phyloP scores from a whole-genome alignment of 2,888 invertebrate species.

The Cistogaster globosa region DNA sequence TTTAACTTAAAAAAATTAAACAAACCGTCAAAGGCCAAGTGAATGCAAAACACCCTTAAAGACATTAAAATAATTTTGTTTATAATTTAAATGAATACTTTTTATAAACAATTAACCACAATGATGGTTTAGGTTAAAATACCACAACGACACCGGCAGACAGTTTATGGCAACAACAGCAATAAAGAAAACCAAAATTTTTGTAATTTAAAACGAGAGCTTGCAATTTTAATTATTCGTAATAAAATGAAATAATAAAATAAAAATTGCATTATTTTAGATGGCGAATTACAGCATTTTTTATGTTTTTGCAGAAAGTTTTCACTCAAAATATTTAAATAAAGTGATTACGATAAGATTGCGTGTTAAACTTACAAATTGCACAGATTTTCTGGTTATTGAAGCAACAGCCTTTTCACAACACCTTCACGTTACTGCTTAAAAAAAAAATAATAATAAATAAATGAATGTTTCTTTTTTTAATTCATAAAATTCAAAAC shows the following conservation, averaged over 20 bases:
- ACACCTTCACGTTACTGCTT: constrained; percentile 7
- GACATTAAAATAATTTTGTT: neutral
- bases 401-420: constrained; percentile 32
- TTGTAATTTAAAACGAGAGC: constrained; percentile 42
- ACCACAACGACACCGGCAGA: neutral
- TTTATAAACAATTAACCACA: constrained; percentile 44
- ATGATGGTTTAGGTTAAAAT: neutral
- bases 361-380: constrained; percentile 66
- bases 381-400: constrained; percentile 54
- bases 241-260: constrained; percentile 17
- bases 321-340: constrained; percentile 40
- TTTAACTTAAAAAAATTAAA: constrained; percentile 5
- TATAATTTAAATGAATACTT: constrained; percentile 44
- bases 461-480: too few species aligned
- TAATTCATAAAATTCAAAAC: too few species aligned
- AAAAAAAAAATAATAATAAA: constrained; percentile 1
- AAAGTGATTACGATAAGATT: constrained; percentile 59
- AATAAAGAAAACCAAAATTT: constrained; percentile 21
- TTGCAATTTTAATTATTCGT: constrained; percentile 38
- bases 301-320: neutral
- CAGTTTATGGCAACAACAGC: constrained; percentile 1
- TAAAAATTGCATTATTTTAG: too few species aligned
- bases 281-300: constrained; percentile 12
- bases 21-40: neutral
- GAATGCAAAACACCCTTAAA: too few species aligned